Conservation (phyloP, 92 coral and sea anemone species). For the Palythoa heliodiscus region DNA sequence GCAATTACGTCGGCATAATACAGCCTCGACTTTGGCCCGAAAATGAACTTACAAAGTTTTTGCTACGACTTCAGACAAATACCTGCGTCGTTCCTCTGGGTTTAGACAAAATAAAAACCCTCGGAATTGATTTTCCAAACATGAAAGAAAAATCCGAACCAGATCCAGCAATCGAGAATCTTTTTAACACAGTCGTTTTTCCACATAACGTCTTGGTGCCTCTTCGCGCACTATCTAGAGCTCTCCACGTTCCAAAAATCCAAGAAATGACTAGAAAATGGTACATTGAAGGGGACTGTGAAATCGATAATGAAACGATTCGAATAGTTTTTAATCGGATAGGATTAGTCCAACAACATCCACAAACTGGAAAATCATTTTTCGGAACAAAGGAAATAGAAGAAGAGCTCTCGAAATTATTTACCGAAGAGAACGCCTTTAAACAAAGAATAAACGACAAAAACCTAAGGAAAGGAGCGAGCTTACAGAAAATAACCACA, state of each 20-base stretch:
- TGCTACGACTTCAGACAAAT: neutral
- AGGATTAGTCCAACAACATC: neutral
- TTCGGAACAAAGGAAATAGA: neutral
- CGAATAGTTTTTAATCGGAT: neutral
- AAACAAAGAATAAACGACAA: neutral
- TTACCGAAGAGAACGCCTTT: neutral
- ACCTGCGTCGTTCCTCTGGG: neutral
- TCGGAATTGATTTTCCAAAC: neutral
- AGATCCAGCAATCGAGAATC: neutral
- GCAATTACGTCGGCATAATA: neutral
- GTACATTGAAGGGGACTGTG: neutral
- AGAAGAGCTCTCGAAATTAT: neutral
- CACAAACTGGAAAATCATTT: neutral
- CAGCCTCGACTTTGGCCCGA: conserved; percentile 5
- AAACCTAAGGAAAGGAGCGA: neutral
- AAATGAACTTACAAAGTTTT: neutral
- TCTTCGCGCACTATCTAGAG: neutral
- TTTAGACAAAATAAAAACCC: neutral
- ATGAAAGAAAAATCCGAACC: neutral
- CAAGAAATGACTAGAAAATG: neutral
- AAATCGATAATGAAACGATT: neutral
- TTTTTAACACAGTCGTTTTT: neutral
- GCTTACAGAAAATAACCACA: neutral
- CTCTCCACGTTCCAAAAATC: neutral
- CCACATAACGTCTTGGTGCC: neutral